A percentile compares a stretch with the other conserved stretches of the same genome.
Evolutionary conservation across 2,113 vertebrate species (phyloP).

Genomic region (Ictalurus punctatus): DNA sequence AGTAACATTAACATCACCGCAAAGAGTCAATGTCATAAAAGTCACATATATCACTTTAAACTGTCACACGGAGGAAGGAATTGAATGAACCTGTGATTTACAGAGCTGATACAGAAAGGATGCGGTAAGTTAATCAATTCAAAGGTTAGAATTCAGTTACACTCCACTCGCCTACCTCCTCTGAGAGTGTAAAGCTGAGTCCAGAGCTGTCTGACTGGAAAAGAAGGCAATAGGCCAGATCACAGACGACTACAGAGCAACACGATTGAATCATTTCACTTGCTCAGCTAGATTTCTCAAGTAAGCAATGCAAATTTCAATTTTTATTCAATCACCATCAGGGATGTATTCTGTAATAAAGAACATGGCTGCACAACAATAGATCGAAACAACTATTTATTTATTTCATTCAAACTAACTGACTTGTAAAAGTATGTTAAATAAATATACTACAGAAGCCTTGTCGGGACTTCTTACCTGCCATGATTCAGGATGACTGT

Average conservation of each 20-base stretch:
- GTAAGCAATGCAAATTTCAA: neutral
- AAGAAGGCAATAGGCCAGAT: constrained; percentile 73
- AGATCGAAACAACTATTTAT: neutral
- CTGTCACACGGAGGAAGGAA: neutral
- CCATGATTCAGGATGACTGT: constrained; percentile 93
- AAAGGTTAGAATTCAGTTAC: constrained; percentile 49
- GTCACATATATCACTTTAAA: neutral
- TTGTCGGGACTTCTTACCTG: constrained; percentile 78
- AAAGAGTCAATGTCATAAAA: neutral
- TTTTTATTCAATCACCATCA: neutral
- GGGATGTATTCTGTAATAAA: neutral
- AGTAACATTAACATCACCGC: neutral
- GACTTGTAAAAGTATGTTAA: neutral
- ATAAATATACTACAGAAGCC: neutral
- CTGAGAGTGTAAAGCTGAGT: constrained; percentile 90
- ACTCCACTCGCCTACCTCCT: constrained; percentile 84
- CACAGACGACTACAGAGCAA: constrained; percentile 25
- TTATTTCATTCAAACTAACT: neutral
- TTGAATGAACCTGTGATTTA: neutral
- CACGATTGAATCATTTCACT: neutral
- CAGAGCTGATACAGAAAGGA: neutral
- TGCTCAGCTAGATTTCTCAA: neutral
- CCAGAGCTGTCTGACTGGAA: constrained; percentile 95
- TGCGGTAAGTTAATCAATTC: constrained; percentile 19
- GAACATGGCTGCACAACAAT: neutral